These are phyloP conservation scores for Xiphophorus birchmanni DNA, from an alignment of 2,797 vertebrate genomes.

Conservation along the genomic window DNA sequence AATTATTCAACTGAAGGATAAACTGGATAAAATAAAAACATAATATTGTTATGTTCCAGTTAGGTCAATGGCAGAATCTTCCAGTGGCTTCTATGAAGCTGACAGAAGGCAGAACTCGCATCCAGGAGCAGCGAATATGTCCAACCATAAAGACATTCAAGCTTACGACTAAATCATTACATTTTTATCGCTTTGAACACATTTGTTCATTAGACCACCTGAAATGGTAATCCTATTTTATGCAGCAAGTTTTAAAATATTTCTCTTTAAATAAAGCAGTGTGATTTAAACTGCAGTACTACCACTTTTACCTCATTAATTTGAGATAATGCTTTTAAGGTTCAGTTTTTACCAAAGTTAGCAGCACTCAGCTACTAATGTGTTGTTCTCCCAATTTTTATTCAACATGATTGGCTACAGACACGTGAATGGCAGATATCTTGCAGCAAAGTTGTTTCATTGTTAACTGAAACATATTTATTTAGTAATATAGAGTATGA, in stretches of 20 bases:
- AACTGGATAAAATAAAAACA: not conserved
- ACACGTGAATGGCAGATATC: not conserved
- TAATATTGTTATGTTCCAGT: not conserved
- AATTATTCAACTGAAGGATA: not conserved
- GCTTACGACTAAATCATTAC: not conserved
- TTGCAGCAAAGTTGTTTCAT: not conserved
- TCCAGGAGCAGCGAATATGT: not conserved
- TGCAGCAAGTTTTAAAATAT: not conserved
- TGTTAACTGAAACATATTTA: not conserved
- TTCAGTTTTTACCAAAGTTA: not conserved
- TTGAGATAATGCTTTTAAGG: not conserved
- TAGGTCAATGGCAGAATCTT: not conserved
- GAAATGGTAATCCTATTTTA: not conserved
- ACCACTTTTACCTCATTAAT: not conserved
- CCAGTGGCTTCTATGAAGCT: not conserved
- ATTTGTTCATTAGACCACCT: not conserved
- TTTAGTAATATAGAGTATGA: not conserved
- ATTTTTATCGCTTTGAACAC: not conserved
- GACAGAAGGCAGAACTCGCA: not conserved
- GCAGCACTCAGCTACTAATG: not conserved
- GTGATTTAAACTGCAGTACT: not conserved
- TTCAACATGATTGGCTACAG: not conserved
- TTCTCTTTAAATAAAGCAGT: not conserved
- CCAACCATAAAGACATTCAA: not conserved
- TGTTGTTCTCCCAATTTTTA: not conserved